phyloP scores from a whole-genome alignment of 2,888 invertebrate species.

The Phalera bucephala region DNA sequence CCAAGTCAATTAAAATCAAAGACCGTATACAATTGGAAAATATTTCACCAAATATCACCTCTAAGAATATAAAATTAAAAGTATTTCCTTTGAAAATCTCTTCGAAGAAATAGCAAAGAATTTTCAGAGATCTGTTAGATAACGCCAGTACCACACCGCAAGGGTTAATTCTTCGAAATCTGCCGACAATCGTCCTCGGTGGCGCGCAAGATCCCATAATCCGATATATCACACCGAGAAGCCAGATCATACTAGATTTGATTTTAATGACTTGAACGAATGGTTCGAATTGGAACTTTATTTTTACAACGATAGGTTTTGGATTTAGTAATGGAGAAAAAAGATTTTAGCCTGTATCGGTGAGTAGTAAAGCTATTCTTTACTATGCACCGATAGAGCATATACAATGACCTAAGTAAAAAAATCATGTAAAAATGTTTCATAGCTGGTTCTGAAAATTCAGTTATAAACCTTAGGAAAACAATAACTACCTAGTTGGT shows the following conservation, averaged over 20 bases:
- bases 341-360: too few species aligned
- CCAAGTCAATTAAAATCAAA: too few species aligned
- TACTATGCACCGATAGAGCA: too few species aligned
- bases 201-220: constrained; percentile 37
- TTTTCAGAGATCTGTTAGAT: constrained; percentile 22
- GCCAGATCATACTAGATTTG: constrained; percentile 20
- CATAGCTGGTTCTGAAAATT: background rate
- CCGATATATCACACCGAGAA: constrained; percentile 45
- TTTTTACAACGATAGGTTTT: background rate
- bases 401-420: too few species aligned
- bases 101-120: too few species aligned
- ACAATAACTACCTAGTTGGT: background rate
- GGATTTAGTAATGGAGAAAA: too few species aligned
- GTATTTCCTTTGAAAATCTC: too few species aligned
- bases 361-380: too few species aligned
- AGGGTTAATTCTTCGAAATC: constrained; percentile 61
- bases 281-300: constrained; percentile 1
- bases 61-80: too few species aligned
- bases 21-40: too few species aligned
- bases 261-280: constrained; percentile 17
- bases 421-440: too few species aligned
- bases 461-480: constrained; percentile 2
- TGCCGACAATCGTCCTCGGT: constrained; percentile 51
- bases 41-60: too few species aligned
- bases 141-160: constrained; percentile 45